phyloP scores from a whole-genome alignment of 2,113 vertebrate genomes.

The Calidris pugnax region DNA sequence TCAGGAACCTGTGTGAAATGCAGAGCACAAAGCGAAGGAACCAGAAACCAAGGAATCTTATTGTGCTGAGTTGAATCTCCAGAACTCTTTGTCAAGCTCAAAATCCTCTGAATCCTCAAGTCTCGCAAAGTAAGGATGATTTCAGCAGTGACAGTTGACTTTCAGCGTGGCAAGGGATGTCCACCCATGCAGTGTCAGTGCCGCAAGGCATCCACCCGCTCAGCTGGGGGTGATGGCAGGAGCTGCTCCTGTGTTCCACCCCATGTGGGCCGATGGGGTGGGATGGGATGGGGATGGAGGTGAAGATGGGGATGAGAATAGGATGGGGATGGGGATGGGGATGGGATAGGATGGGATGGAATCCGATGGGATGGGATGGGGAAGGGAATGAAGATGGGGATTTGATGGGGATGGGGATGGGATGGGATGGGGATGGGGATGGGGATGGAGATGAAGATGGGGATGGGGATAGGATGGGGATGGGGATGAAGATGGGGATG shows the following conservation, averaged over 20 bases:
- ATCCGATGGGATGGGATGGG: too few relatives aligned
- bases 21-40: neutral
- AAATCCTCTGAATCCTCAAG: neutral
- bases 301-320: neutral
- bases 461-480: neutral
- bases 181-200: rapidly evolving
- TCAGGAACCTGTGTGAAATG: neutral
- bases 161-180: rapidly evolving
- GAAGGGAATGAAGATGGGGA: neutral
- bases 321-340: neutral
- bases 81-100: neutral
- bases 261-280: rapidly evolving
- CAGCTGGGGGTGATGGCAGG: rapidly evolving
- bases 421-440: neutral
- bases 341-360: neutral
- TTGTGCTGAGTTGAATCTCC: rapidly evolving
- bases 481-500: neutral
- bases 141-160: neutral
- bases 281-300: neutral
- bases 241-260: neutral
- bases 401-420: neutral
- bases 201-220: neutral
- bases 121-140: neutral
- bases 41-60: neutral
- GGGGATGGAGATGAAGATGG: too few relatives aligned